Percentiles rank a stretch among this genome's conserved stretches.
These are phyloP conservation scores for Forficula auricularia DNA, from an alignment of 1,140 invertebrate genomes.

Conservation along the genomic window DNA sequence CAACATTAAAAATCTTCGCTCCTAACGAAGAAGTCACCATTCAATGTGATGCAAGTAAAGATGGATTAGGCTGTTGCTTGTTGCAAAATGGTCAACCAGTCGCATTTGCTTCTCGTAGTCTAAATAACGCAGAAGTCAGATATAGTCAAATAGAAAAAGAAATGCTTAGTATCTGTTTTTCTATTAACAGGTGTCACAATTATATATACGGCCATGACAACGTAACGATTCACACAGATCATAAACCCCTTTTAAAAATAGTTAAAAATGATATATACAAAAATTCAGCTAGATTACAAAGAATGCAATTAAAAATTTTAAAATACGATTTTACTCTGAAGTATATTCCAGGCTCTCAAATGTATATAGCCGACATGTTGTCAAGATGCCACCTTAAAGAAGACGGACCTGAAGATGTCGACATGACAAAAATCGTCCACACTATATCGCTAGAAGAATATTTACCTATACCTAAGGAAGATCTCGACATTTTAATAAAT, in stretches of 20 bases:
- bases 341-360: no score
- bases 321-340: no score
- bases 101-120: conserved; percentile 20
- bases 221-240: conserved; percentile 21
- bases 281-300: no score
- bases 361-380: no score
- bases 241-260: conserved; percentile 20
- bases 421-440: conserved; percentile 1
- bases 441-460: background rate
- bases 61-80: conserved; percentile 20
- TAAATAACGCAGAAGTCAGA: conserved; percentile 11
- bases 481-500: no score
- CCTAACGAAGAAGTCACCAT: conserved; percentile 12
- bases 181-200: conserved; percentile 22
- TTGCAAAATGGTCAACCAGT: conserved; percentile 18
- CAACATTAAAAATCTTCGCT: conserved; percentile 18
- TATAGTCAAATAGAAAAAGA: conserved; percentile 9
- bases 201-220: conserved; percentile 23
- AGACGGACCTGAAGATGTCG: no score
- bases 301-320: no score
- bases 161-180: conserved; percentile 9
- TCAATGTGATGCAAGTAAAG: conserved; percentile 19
- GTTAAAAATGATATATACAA: no score
- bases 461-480: no score
- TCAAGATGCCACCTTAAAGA: no score